Evolutionary conservation across 2,113 vertebrate genomes (phyloP).

Genomic region (Sakesphorus luctuosus): DNA sequence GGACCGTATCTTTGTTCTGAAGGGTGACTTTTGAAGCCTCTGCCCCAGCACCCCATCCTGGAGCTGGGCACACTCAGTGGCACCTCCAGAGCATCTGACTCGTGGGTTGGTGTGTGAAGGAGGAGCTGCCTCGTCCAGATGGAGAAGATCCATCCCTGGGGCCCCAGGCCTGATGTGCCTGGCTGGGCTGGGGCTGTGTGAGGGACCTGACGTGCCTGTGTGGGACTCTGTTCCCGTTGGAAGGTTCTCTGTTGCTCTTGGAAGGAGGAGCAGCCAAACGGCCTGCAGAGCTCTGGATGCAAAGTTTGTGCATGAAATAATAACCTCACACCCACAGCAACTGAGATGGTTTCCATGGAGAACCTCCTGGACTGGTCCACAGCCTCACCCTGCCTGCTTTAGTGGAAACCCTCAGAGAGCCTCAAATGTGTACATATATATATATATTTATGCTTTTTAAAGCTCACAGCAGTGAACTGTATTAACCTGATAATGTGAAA

Average conservation of each 20-base stretch:
- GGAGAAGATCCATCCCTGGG: neutral
- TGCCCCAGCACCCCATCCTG: neutral
- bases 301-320: conserved; percentile 64
- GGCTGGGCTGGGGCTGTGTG: neutral
- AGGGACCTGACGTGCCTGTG: neutral
- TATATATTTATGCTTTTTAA: neutral
- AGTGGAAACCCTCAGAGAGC: neutral
- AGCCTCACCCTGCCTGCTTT: conserved; percentile 4
- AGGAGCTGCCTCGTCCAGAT: neutral
- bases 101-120: neutral
- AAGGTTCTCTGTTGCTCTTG: conserved; percentile 48
- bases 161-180: fast-evolving
- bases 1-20: neutral
- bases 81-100: neutral
- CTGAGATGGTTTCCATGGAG: conserved; percentile 42
- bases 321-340: conserved; percentile 40
- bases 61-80: neutral
- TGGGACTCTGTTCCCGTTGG: neutral
- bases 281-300: conserved; percentile 27
- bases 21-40: neutral
- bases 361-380: neutral
- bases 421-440: neutral
- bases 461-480: neutral
- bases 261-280: conserved; percentile 12
- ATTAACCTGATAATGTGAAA: neutral